Evolutionary conservation across 2,888 invertebrate species (phyloP).

Genomic region (Limnephilus lunatus): DNA sequence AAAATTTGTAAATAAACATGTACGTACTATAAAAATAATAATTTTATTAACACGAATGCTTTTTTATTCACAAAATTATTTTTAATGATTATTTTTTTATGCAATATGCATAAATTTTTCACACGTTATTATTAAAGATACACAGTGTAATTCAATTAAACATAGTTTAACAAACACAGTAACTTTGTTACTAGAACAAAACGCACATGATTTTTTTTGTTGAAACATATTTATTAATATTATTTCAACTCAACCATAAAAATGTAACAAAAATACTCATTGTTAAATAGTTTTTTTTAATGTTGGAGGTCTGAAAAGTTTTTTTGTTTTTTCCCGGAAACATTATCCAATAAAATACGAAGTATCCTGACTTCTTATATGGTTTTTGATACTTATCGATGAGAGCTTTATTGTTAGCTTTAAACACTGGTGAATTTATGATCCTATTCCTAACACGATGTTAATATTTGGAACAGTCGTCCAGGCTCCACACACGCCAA

Average conservation of each 20-base stretch:
- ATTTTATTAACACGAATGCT: background rate
- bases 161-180: conserved; percentile 28
- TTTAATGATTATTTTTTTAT: no score
- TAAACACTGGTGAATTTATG: background rate
- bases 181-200: conserved; percentile 39
- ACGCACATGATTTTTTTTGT: background rate
- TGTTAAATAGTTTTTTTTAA: background rate
- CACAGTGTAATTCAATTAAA: background rate
- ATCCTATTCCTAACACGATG: background rate
- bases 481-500: background rate
- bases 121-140: background rate
- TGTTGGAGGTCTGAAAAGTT: background rate
- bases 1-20: background rate
- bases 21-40: background rate
- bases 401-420: background rate
- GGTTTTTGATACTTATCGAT: background rate
- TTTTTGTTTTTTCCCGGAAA: background rate
- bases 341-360: background rate
- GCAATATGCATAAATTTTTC: no score
- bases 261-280: background rate
- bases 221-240: background rate
- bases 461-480: background rate
- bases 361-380: background rate
- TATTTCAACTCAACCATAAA: background rate
- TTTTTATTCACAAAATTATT: background rate